These are phyloP conservation scores for Phenganax stokvisi DNA, from an alignment of 92 coral and sea anemone species.

Conservation along the genomic window DNA sequence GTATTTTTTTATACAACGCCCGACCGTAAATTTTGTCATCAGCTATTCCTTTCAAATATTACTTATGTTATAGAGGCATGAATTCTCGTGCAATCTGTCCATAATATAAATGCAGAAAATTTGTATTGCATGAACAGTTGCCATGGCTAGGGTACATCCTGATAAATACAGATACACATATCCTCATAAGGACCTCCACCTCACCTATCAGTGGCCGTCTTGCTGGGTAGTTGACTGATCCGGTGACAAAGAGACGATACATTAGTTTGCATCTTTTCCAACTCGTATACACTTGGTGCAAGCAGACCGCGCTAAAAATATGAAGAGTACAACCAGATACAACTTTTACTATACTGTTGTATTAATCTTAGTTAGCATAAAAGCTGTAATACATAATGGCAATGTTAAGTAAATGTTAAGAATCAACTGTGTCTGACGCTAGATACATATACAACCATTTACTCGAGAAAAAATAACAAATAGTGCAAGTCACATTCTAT, in stretches of 20 bases:
- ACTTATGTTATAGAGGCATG: background rate
- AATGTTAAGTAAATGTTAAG: too few relatives aligned
- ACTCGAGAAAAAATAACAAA: too few relatives aligned
- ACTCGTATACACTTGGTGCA: slow-evolving; percentile 69
- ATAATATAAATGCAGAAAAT: background rate
- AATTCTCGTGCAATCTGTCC: background rate
- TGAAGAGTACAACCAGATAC: background rate
- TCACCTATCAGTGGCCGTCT: slow-evolving; percentile 73
- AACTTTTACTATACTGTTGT: background rate
- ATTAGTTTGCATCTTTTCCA: slow-evolving; percentile 72
- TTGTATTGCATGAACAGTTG: background rate
- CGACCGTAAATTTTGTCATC: too few relatives aligned
- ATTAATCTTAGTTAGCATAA: background rate
- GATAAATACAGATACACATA: background rate
- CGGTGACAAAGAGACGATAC: slow-evolving; percentile 80
- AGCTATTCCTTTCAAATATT: too few relatives aligned
- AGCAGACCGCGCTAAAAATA: slow-evolving; percentile 47
- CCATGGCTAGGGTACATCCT: background rate
- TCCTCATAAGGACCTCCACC: background rate
- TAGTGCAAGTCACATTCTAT: too few relatives aligned
- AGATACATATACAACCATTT: too few relatives aligned
- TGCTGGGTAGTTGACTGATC: slow-evolving; percentile 66
- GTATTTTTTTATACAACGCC: too few relatives aligned
- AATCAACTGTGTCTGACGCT: too few relatives aligned
- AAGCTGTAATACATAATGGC: too few relatives aligned